These are phyloP conservation scores for Odontothrips loti DNA, from an alignment of 2,888 invertebrate species.

Conservation along the genomic window DNA sequence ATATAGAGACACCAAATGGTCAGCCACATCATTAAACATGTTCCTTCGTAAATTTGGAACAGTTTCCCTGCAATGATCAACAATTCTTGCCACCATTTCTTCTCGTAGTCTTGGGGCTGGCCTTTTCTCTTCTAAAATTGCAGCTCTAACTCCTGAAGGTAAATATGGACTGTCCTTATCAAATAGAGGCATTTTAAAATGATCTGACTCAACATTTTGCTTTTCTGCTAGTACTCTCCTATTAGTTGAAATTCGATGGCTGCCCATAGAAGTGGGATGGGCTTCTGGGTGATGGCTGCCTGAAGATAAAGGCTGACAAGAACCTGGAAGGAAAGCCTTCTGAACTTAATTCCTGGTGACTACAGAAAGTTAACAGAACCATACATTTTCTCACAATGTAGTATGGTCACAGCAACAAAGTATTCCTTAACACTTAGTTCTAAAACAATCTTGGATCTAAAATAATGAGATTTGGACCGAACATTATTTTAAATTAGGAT, in stretches of 20 bases:
- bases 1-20: not conserved
- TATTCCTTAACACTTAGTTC: too few species aligned
- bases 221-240: not conserved
- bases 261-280: not conserved
- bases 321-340: too few species aligned
- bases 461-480: too few species aligned
- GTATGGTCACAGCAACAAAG: too few species aligned
- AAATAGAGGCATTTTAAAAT: not conserved
- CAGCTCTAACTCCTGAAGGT: not conserved
- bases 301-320: not conserved
- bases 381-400: too few species aligned
- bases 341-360: too few species aligned
- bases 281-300: not conserved
- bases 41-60: not conserved
- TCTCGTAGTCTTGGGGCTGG: not conserved
- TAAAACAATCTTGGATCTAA: too few species aligned
- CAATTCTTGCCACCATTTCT: not conserved
- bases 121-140: not conserved
- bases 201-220: not conserved
- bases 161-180: not conserved
- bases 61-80: not conserved
- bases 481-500: too few species aligned
- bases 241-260: too few species aligned
- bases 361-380: too few species aligned
- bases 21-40: not conserved